A percentile compares a stretch with the other conserved stretches of the same genome.
These are phyloP conservation scores for Chaitophorus viminalis DNA, from an alignment of 2,888 invertebrate species.

Conservation along the genomic window DNA sequence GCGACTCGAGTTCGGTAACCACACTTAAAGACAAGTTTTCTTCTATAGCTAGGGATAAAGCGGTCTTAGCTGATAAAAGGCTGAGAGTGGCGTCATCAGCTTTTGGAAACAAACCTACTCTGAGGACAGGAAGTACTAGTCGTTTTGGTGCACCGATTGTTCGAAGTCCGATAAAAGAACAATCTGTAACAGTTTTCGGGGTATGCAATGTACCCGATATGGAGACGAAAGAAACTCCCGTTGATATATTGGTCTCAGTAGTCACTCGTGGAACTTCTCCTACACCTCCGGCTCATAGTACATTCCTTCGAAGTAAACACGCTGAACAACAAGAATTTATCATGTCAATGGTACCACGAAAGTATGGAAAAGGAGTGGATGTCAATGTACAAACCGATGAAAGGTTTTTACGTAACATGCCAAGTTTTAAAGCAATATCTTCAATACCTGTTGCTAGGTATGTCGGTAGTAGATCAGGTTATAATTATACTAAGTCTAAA, in stretches of 20 bases:
- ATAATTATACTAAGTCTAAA: slow-evolving; percentile 25
- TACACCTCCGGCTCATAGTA: slow-evolving; percentile 75
- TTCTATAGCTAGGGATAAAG: slow-evolving; percentile 52
- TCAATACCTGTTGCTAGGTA: slow-evolving; percentile 52
- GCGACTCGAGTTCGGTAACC: slow-evolving; percentile 33
- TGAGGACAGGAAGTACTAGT: slow-evolving; percentile 64
- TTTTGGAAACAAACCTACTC: slow-evolving; percentile 63
- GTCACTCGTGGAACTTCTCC: slow-evolving; percentile 83
- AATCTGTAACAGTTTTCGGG: slow-evolving; percentile 65
- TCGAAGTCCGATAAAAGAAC: slow-evolving; percentile 65
- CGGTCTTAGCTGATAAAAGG: slow-evolving; percentile 48
- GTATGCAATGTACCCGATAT: slow-evolving; percentile 62
- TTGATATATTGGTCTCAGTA: slow-evolving; percentile 71
- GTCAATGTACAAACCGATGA: slow-evolving; percentile 36
- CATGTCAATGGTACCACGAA: slow-evolving; percentile 31
- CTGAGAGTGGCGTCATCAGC: slow-evolving; percentile 61
- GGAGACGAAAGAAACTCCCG: slow-evolving; percentile 43
- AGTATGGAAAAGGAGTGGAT: slow-evolving; percentile 29
- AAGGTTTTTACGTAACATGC: slow-evolving; percentile 39
- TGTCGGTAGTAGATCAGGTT: slow-evolving; percentile 15
- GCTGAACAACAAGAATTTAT: slow-evolving; percentile 57
- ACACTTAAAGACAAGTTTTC: slow-evolving; percentile 53
- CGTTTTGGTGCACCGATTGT: slow-evolving; percentile 65
- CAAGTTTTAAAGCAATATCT: slow-evolving; percentile 40
- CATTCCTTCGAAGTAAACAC: slow-evolving; percentile 74